Conservation (phyloP, 2,888 invertebrate species). For the Pegoplata infirma region DNA sequence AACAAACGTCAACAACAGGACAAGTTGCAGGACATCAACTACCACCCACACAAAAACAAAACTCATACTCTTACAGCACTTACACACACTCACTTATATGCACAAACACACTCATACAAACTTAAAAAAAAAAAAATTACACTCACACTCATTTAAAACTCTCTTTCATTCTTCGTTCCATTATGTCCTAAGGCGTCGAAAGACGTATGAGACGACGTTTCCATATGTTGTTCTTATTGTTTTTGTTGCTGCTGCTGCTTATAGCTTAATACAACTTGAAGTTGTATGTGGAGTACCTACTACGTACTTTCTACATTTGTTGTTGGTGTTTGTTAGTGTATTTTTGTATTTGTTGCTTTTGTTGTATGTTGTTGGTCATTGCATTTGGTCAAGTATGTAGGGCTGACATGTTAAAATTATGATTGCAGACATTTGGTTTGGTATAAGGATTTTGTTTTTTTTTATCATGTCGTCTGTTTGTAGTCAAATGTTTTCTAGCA, state of each 20-base stretch:
- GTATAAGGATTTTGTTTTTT: slow-evolving; percentile 50
- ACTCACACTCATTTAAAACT: not conserved
- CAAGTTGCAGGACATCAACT: slow-evolving; percentile 49
- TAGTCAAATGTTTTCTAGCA: slow-evolving; percentile 10
- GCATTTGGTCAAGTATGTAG: slow-evolving; percentile 56
- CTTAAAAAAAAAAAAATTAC: too few relatives aligned
- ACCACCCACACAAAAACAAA: slow-evolving; percentile 11
- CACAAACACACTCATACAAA: not conserved
- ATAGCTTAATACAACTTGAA: not conserved
- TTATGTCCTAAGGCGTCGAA: slow-evolving; percentile 43
- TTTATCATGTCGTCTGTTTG: slow-evolving; percentile 37
- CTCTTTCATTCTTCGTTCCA: not conserved
- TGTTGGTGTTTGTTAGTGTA: not conserved
- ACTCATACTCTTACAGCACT: not conserved
- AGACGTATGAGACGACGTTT: slow-evolving; percentile 58
- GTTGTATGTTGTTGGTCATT: slow-evolving; percentile 42
- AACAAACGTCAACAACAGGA: slow-evolving; percentile 60
- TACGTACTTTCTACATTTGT: too few relatives aligned
- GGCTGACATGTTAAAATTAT: slow-evolving; percentile 59
- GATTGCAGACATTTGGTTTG: slow-evolving; percentile 56
- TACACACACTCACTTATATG: slow-evolving; percentile 24
- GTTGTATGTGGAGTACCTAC: too few relatives aligned
- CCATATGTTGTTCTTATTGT: slow-evolving; percentile 57
- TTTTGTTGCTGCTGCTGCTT: too few relatives aligned
- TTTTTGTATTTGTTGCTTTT: not conserved